phyloP scores from a whole-genome alignment of 2,797 vertebrate genomes.

The Cryptoprocta ferox region DNA sequence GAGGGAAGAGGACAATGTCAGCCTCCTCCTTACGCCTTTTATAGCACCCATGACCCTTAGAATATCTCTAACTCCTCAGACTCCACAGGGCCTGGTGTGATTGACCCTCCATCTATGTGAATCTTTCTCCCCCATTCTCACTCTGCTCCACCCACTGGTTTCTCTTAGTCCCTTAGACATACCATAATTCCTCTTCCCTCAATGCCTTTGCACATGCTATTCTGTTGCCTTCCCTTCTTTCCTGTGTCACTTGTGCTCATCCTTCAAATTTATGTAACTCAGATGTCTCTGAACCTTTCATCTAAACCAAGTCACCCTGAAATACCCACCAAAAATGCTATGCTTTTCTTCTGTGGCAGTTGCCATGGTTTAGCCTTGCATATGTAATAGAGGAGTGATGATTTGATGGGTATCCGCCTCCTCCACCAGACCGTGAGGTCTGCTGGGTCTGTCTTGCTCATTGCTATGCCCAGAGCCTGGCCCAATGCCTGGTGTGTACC shows the following conservation, averaged over 20 bases:
- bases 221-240: not conserved
- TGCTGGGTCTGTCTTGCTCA: not conserved
- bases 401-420: not conserved
- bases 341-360: not conserved
- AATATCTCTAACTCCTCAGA: not conserved
- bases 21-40: not conserved
- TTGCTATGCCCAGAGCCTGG: not conserved
- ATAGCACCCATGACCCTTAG: not conserved
- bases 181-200: not conserved
- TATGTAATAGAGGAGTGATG: not conserved
- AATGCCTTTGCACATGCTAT: not conserved
- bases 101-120: not conserved
- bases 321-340: not conserved
- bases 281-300: not conserved
- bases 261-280: not conserved
- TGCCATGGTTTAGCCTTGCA: not conserved
- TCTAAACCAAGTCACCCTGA: not conserved
- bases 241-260: not conserved
- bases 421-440: not conserved
- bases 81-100: not conserved
- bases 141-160: not conserved
- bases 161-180: not conserved
- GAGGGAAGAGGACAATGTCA: not conserved
- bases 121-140: not conserved
- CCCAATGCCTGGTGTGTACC: not conserved